A percentile compares a stretch with the other conserved stretches of the same genome.
These are phyloP conservation scores for Cydia splendana DNA, from an alignment of 1,140 invertebrate genomes.

Conservation along the genomic window DNA sequence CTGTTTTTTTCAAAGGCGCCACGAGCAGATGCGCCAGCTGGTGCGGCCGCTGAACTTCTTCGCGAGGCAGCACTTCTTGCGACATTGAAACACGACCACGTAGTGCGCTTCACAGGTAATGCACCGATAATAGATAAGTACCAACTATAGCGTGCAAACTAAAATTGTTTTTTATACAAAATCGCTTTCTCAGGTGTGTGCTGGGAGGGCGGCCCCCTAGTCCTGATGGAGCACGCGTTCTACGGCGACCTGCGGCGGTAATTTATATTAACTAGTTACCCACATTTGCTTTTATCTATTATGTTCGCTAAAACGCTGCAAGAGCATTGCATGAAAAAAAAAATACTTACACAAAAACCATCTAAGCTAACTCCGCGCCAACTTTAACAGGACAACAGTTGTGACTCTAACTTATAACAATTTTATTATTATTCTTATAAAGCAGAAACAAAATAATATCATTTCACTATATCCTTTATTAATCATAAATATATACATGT, in stretches of 20 bases:
- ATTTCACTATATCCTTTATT: too few species aligned
- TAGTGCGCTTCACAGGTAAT: constrained; percentile 43
- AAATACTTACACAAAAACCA: too few species aligned
- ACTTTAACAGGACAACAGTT: too few species aligned
- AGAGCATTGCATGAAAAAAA: too few species aligned
- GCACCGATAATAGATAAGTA: neutral
- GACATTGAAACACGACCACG: constrained; percentile 49
- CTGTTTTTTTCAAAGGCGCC: neutral
- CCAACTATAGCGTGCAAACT: too few species aligned
- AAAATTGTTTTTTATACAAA: too few species aligned
- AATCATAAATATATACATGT: neutral
- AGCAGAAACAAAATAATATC: too few species aligned
- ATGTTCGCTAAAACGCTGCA: too few species aligned
- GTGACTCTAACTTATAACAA: too few species aligned
- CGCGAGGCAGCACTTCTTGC: constrained; percentile 35
- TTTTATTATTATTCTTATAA: too few species aligned
- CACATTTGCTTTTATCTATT: too few species aligned
- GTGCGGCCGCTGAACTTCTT: constrained; percentile 29
- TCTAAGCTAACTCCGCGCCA: too few species aligned
- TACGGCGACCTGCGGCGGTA: constrained; percentile 54
- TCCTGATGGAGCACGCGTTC: constrained; percentile 64
- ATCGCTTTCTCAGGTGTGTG: constrained; percentile 50
- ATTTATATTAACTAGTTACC: neutral
- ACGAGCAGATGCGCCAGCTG: neutral
- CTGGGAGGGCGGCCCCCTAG: constrained; percentile 50